Base-by-base conservation (phyloP, 2,113 vertebrate species). In the Silurus meridionalis region DNA sequence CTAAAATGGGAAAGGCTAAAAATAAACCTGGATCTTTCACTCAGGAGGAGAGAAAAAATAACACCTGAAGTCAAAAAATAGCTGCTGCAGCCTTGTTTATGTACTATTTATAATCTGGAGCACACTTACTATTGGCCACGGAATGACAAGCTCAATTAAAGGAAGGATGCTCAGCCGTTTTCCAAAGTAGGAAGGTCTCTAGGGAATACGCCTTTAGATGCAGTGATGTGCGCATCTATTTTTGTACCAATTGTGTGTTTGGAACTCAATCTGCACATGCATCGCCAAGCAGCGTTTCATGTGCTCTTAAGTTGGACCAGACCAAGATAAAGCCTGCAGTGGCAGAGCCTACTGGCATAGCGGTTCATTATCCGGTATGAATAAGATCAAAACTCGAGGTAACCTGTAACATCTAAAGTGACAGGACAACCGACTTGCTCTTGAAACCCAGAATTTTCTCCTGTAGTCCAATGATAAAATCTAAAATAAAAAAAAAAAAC, bases 61-160 rank as follows among this genome's bases (percentile, higher is more conserved):
- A 89, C 91, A 94, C 94, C 95, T 94, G 88, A 91, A 91, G 92
- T 90, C 91, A 92, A 93, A 91, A 94, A 94, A 95, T 94, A 94
- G 93, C 87, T 90, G 83, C 66, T 58, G 83, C 80, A 90, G 57
- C 86, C 87, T n/a, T 87, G 87, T 92, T 60, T 17, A 92, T 90
- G 9, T 66, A 86, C 91, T 95, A 95, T 95, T 94, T 94, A 91
- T 93, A 92, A 86, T 88, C 66, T 53, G 86, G 88, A 89, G 92
- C 89, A 89, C 87, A 83, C 89, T 88, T 89, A 84, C 87, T 90
- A 90, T 86, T 86, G 87, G 86, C 66, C 86, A 89, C 75, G 25
- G 85, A 82, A 63, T 89, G 90, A 89, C 86, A 92, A 84, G 72
- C 86, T 28, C 88, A 82, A 90, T 90, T 90, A 91, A 81, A 91